Evolutionary conservation across 2,797 vertebrate genomes (phyloP).

Genomic region (Sebastiscus albofasciatus): DNA sequence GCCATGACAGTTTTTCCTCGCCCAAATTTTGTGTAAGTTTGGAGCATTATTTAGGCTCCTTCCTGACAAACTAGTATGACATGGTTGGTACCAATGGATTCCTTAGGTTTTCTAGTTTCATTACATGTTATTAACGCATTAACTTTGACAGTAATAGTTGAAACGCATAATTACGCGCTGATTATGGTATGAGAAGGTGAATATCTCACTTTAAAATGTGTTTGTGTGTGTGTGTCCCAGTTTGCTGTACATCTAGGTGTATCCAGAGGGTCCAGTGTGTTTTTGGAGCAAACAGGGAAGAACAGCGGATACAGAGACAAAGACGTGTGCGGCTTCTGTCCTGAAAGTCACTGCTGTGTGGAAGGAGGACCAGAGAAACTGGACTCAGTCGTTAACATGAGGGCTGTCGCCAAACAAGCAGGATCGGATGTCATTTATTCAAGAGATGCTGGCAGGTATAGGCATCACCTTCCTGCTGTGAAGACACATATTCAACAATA

Average conservation of each 20-base stretch:
- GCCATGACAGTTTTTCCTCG: too few relatives aligned
- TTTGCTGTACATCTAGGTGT: constrained; percentile 86
- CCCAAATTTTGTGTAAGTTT: too few relatives aligned
- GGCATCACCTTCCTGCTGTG: background rate
- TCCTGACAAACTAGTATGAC: too few relatives aligned
- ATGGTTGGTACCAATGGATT: too few relatives aligned
- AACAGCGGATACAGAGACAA: constrained; percentile 86
- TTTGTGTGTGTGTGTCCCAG: constrained; percentile 60
- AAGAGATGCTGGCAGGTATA: constrained; percentile 88
- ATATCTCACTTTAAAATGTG: background rate
- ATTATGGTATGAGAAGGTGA: background rate
- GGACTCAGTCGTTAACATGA: constrained; percentile 84
- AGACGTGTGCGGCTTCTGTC: constrained; percentile 83
- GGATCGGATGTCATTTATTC: constrained; percentile 83
- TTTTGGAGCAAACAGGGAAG: constrained; percentile 88
- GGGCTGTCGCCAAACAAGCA: constrained; percentile 72
- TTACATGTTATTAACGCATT: too few relatives aligned
- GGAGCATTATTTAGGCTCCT: too few relatives aligned
- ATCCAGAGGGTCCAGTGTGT: constrained; percentile 73
- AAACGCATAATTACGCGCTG: background rate
- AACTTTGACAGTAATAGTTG: too few relatives aligned
- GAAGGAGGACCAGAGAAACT: constrained; percentile 83
- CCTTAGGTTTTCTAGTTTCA: too few relatives aligned
- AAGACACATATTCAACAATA: background rate
- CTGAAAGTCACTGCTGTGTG: constrained; percentile 80